These are phyloP conservation scores for Drosophila yakuba DNA, from an alignment of 1,140 invertebrate species.

Conservation along the genomic window DNA sequence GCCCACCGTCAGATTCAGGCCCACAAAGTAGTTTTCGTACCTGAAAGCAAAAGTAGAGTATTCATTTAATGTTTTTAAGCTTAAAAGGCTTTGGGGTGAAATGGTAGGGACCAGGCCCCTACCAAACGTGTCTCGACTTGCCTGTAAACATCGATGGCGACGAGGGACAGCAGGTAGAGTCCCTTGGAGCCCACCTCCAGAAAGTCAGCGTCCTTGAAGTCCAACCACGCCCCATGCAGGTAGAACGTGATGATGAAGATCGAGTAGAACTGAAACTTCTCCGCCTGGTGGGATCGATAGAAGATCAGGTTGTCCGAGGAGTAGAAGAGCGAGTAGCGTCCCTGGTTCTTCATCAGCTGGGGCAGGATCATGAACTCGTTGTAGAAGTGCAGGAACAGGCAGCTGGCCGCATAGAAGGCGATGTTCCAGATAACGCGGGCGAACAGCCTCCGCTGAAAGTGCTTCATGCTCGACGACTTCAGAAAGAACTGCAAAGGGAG, in stretches of 20 bases:
- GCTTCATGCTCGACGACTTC: slow-evolving; percentile 76
- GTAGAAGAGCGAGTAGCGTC: slow-evolving; percentile 77
- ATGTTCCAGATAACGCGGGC: slow-evolving; percentile 81
- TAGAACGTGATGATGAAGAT: slow-evolving; percentile 82
- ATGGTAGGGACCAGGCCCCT: not conserved
- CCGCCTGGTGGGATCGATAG: slow-evolving; percentile 77
- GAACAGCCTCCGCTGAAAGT: slow-evolving; percentile 80
- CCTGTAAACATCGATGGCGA: slow-evolving; percentile 79
- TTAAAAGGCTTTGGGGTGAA: not conserved
- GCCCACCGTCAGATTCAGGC: slow-evolving; percentile 74
- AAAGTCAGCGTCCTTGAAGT: slow-evolving; percentile 78
- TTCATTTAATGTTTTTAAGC: not conserved
- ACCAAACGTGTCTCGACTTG: slow-evolving; percentile 24
- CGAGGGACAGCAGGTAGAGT: slow-evolving; percentile 70
- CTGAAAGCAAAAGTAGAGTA: slow-evolving; percentile 26
- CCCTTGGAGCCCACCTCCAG: slow-evolving; percentile 75
- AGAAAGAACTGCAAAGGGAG: slow-evolving; percentile 70
- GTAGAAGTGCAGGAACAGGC: slow-evolving; percentile 77
- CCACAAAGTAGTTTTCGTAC: slow-evolving; percentile 83
- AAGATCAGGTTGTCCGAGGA: slow-evolving; percentile 82
- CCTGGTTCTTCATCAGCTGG: slow-evolving; percentile 76
- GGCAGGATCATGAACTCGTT: slow-evolving; percentile 82
- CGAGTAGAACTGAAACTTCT: slow-evolving; percentile 82
- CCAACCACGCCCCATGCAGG: slow-evolving; percentile 76
- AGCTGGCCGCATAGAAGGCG: slow-evolving; percentile 76